Evolutionary conservation across 2,113 vertebrate species (phyloP), one percentile per base, ranked within the genome.

Genomic region (Ctenodactylus gundi): DNA sequence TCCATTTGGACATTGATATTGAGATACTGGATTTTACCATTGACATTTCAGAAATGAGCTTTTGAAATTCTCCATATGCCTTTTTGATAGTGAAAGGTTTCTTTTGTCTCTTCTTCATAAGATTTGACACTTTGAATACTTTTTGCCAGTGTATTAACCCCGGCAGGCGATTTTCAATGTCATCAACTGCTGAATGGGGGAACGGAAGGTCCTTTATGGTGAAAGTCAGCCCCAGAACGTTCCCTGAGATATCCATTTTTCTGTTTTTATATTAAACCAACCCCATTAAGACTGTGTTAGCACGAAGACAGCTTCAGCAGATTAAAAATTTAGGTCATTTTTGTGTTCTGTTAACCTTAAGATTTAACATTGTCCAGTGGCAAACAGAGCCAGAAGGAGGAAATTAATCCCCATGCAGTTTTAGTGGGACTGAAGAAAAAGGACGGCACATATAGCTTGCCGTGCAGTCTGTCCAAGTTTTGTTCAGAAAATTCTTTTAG

Each of bases 31-130:
- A 49, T 93, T 93, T 93, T 87, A 89, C 34, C 80, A 88, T 95
- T 94, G 92, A 92, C 85, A 96, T 97, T 97, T 96, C 70, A 96
- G 81, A 96, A 96, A 88, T 95, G 87, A 93, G 90, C 94, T 97
- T 58, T 85, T 70, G 65, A 86, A 90, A 65, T 85, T 93, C 73
- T 94, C 77, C 60, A 78, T 91, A 60, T 62, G 46, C 75, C 60
- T 96, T 93, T 96, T 95, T 90, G 82, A 70, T 91, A 78, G 44
- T 81, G 20, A 95, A n/a, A 70, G 73, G 0, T 87, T 96, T 96
- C 72, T 87, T 94, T 95, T 85, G 41, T 87, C 17, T 93, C 55
- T 93, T 94, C 58, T 93, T 90, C 70, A 70, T 90, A 91, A 97
- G 75, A 94, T 85, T 93, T 95, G 95, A 95, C 89, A 88, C 93